Base-by-base conservation (phyloP, 2,797 vertebrate genomes). In the Crocidura indochinensis region DNA sequence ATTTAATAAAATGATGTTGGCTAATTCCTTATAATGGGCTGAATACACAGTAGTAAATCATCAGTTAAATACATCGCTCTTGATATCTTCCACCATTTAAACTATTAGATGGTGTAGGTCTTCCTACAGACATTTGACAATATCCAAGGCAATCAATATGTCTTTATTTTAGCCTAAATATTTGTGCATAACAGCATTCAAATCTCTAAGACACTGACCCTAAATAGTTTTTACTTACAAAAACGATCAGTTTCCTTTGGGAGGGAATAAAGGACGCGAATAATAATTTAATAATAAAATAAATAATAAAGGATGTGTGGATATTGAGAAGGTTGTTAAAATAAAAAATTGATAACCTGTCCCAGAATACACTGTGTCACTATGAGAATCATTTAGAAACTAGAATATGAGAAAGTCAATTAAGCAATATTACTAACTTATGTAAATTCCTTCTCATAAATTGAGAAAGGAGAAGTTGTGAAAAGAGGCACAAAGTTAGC, bases 331-430 rank as follows among this genome's bases (percentile, higher is more conserved):
- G 49, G 74, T 29, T 91, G 90, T 11, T 83, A 76, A 82, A 27
- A 83, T 11, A 53, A 49, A 92, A 74, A 88, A 95, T 88, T 92
- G 88, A 95, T 93, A 91, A 91, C 77, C 29, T 91, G 68, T 87
- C 86, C 86, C 80, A 86, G 88, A 91, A 91, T 91, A 85, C 83
- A 91, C 7, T 44, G 69, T 80, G 69, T 83, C 77, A 85, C 71
- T 69, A 86, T 96, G 94, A 93, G 95, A 93, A 91, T 94, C 85
- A 96, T 94, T 93, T 91, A 94, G 68, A 67, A 90, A 80, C 68
- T 84, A 91, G 78, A 93, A 87, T 93, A 90, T 88, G 82, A 84
- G 44, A 60, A 88, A 95, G 91, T 88, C 93, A 95, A 93, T 95
- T 80, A 95, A 91, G 74, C 62, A 90, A 15, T 95, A 75, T 92